Conservation (phyloP, 2,888 invertebrate genomes). For the Disparrhopalites patrizii region DNA sequence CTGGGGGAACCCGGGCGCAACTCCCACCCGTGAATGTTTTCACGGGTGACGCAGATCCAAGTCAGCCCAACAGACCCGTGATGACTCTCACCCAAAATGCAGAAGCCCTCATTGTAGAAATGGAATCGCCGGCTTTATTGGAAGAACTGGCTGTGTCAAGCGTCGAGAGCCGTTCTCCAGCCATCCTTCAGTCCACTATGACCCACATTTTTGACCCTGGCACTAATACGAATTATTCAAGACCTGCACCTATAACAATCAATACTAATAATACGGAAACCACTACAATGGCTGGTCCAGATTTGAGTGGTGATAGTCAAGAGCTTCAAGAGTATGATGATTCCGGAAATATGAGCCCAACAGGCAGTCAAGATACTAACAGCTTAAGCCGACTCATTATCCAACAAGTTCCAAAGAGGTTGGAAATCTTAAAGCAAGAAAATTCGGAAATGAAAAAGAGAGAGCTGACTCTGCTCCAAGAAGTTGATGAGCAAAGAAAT, state of each 20-base stretch:
- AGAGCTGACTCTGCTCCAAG: slow-evolving; percentile 37
- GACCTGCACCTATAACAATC: too few species aligned
- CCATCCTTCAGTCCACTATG: slow-evolving; percentile 24
- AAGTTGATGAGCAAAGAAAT: slow-evolving; percentile 27
- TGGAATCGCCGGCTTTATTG: background rate
- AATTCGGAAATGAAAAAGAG: slow-evolving; percentile 48
- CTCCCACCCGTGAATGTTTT: background rate
- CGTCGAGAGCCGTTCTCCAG: slow-evolving; percentile 15
- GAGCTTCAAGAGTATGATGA: background rate
- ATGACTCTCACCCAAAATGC: slow-evolving; percentile 21
- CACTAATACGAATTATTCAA: too few species aligned
- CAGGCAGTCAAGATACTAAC: slow-evolving; percentile 30
- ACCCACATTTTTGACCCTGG: background rate
- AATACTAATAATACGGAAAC: background rate
- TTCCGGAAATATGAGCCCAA: slow-evolving; percentile 7
- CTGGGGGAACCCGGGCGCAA: too few species aligned
- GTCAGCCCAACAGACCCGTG: background rate
- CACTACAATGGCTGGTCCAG: background rate
- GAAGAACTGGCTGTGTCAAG: slow-evolving; percentile 15
- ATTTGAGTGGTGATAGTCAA: background rate
- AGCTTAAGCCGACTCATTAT: slow-evolving; percentile 44
- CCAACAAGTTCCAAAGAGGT: slow-evolving; percentile 48
- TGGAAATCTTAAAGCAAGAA: slow-evolving; percentile 48
- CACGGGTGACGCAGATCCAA: background rate
- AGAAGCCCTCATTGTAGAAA: slow-evolving; percentile 9